Percentiles rank a stretch among this genome's conserved stretches.
phyloP scores from a whole-genome alignment of 2,113 vertebrate genomes.

The Semicossyphus pulcher region DNA sequence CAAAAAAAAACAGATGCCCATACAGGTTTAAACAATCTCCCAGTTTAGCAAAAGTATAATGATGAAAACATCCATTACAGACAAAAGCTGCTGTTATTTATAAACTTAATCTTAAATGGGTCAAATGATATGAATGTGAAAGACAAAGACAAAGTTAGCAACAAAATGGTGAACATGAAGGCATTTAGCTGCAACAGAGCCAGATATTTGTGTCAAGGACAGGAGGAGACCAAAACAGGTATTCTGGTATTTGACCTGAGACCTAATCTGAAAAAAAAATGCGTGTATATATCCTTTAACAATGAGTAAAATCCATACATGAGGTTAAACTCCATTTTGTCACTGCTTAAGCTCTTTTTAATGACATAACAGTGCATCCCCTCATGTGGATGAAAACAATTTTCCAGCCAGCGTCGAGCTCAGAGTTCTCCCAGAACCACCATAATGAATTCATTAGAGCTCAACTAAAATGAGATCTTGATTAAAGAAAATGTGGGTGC shows the following conservation, averaged over 20 bases:
- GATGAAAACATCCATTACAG: no score
- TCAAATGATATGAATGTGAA: no score
- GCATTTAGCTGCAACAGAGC: not conserved
- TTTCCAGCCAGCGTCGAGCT: conserved; percentile 30
- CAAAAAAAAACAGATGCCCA: not conserved
- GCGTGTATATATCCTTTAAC: not conserved
- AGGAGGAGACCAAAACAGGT: not conserved
- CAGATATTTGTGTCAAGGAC: not conserved
- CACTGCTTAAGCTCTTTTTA: not conserved
- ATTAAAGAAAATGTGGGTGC: conserved; percentile 70
- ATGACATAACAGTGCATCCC: not conserved
- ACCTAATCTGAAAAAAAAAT: no score
- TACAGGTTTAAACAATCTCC: not conserved
- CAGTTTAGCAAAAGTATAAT: no score
- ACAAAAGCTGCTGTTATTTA: no score
- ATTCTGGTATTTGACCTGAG: no score
- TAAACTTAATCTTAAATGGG: no score
- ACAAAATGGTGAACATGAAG: not conserved
- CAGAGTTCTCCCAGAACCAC: conserved; percentile 22
- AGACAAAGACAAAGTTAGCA: no score
- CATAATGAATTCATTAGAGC: conserved; percentile 62
- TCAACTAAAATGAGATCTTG: conserved; percentile 56
- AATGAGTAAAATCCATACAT: not conserved
- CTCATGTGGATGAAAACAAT: not conserved
- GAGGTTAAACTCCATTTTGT: not conserved